Evolutionary conservation across 2,888 invertebrate genomes (phyloP), one percentile per base, ranked within the genome.

Genomic region (Iphiclides podalirius): DNA sequence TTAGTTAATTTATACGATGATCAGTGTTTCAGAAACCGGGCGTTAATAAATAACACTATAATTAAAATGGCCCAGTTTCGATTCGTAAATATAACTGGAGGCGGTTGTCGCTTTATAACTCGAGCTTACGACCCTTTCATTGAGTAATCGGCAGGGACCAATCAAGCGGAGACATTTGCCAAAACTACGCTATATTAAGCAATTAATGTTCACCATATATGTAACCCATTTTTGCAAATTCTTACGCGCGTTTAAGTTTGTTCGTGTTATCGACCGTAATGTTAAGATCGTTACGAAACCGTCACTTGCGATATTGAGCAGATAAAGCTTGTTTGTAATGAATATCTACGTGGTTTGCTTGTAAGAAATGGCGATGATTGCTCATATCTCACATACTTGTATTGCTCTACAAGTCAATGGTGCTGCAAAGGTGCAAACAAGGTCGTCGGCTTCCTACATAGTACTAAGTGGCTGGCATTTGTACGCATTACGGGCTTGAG

Each of bases 381-480:
- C 23, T 44, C 35, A 20, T 44, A 51, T 55, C 37, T 33, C 11
- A 31, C 13, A 47, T 45, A 44, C 41, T 42, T 41, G 41, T 38
- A 20, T 39, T 38, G 38, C 31, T 41, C 33, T 47, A 33, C 20
- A 20, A 38, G 45, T 17, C 35, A 28, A 52, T 59, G 55, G 53
- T 61, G 57, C 51, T 58, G 54, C 54, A 60, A 57, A 58, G 59
- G 57, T 58, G 57, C 49, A 53, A 53, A 66, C 79, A 78, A 83
- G 83, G 84, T 66, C 79, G 61, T 68, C 75, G 54, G 61, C 82
- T 74, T 77, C 82, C 81, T 79, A 82, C 83, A 70, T 63, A 33
- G 50, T 48, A 28, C 17, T 23, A 16, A 50, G 28, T 52, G 52
- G 52, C 49, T 52, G 52, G 52, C 49, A 43, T 50, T 52, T 45